These are phyloP conservation scores for Micronycteris hirsuta DNA, from an alignment of 2,113 vertebrate genomes.

Conservation along the genomic window DNA sequence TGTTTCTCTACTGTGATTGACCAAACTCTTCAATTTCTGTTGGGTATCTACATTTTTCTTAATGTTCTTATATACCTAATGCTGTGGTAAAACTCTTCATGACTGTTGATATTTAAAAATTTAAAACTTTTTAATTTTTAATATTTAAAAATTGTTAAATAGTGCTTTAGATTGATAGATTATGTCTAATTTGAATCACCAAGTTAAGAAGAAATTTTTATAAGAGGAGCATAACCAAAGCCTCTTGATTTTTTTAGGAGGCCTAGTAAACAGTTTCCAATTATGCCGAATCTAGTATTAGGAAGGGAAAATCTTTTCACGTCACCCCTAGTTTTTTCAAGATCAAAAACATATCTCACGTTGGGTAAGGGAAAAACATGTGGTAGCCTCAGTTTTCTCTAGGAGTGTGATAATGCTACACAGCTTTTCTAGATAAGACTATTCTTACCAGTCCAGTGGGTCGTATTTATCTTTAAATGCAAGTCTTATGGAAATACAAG, in stretches of 20 bases:
- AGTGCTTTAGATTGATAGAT: background rate
- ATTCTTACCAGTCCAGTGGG: background rate
- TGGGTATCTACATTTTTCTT: background rate
- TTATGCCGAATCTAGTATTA: background rate
- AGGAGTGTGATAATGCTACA: background rate
- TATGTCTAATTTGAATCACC: background rate
- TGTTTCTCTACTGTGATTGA: background rate
- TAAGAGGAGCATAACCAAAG: background rate
- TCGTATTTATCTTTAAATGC: background rate
- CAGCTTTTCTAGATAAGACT: background rate
- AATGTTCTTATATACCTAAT: background rate
- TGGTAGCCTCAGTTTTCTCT: background rate
- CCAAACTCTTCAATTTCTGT: background rate
- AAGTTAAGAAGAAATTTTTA: background rate
- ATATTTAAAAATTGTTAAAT: background rate
- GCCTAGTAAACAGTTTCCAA: background rate
- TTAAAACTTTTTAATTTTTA: background rate
- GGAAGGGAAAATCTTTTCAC: background rate
- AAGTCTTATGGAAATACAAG: background rate
- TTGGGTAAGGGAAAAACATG: background rate
- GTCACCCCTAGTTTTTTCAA: background rate
- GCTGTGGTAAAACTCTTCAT: background rate
- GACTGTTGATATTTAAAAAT: background rate
- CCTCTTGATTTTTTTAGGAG: background rate
- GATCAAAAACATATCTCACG: background rate